Base-by-base conservation (phyloP, 2,888 invertebrate species). In the Luperina nickerlii region DNA sequence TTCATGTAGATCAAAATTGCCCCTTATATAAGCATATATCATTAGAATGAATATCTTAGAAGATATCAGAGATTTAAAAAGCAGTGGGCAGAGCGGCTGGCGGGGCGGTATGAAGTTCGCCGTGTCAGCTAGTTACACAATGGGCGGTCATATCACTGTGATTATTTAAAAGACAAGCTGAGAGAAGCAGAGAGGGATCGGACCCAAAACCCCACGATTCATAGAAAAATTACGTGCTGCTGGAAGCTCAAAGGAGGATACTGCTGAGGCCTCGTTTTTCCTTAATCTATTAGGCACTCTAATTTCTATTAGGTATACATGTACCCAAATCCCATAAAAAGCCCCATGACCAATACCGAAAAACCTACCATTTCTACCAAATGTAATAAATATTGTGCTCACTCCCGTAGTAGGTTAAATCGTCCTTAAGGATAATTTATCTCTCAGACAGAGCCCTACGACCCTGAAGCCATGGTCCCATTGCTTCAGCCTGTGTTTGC, bases 351-450 rank as follows among this genome's bases (percentile, higher is more conserved):
- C 65, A 62, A 57, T 38, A 54, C 27, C 11, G 24, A 63, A 38
- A 87, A 84, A 65, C 57, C 74, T 27, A 66, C 66, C 71, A 80
- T 74, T 79, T 76, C 73, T 57, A 66, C 42, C 70, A 78, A 81
- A 79, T n/a, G 77, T 74, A 68, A 87, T 89, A 87, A 89, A 89
- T 88, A 89, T 81, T 81, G 71, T 81, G 86, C 62, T 83, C 78
- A 80, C 57, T 80, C 80, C 71, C 77, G 79, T 70, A 85, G 85
- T 84, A 85, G 84, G 87, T 90, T 90, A 88, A 89, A 91, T 87
- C 81, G 86, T 87, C 82, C 84, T 88, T 86, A 81, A 87, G 87
- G 87, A 90, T 87, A 89, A 92, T 92, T 91, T 90, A 91, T 91
- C 89, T 87, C 51, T 38, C 45, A 78, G 83, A 63, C n/a, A 74